Evolutionary conservation across 1,140 invertebrate genomes (phyloP).

Genomic region (Trichomalopsis sarcophagae): DNA sequence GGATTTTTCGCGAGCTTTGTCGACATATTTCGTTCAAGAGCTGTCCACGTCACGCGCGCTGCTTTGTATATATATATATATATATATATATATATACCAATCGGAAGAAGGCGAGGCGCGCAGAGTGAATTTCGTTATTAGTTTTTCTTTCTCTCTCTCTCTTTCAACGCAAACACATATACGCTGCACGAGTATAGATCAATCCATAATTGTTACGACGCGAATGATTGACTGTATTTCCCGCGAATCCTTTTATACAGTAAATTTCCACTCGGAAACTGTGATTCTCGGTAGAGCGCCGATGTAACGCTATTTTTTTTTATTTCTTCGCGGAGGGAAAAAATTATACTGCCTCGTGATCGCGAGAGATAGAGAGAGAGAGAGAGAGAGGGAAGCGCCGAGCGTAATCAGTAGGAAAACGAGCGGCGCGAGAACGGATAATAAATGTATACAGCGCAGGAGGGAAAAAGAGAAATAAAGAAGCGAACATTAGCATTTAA

Average conservation of each 20-base stretch:
- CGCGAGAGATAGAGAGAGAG: neutral
- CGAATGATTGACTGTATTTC: neutral
- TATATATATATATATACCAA: neutral
- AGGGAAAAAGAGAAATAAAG: neutral
- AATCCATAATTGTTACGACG: constrained; percentile 1
- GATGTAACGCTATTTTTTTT: neutral
- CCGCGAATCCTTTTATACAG: constrained; percentile 1
- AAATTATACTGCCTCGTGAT: neutral
- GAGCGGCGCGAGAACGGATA: neutral
- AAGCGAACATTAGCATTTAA: neutral
- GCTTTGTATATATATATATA: too few relatives aligned
- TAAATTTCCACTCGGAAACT: neutral
- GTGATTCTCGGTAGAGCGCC: neutral
- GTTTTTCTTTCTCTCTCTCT: neutral
- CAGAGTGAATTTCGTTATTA: too few relatives aligned
- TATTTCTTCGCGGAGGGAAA: neutral
- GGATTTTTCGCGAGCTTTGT: constrained; percentile 40
- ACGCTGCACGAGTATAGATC: too few relatives aligned
- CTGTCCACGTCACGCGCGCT: neutral
- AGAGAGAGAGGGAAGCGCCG: too few relatives aligned
- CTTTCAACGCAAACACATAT: neutral
- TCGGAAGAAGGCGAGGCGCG: neutral
- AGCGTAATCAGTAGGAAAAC: neutral
- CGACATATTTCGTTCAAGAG: neutral
- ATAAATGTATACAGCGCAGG: neutral